Conservation (phyloP, 1,140 invertebrate species). For the Nasonia longicornis region DNA sequence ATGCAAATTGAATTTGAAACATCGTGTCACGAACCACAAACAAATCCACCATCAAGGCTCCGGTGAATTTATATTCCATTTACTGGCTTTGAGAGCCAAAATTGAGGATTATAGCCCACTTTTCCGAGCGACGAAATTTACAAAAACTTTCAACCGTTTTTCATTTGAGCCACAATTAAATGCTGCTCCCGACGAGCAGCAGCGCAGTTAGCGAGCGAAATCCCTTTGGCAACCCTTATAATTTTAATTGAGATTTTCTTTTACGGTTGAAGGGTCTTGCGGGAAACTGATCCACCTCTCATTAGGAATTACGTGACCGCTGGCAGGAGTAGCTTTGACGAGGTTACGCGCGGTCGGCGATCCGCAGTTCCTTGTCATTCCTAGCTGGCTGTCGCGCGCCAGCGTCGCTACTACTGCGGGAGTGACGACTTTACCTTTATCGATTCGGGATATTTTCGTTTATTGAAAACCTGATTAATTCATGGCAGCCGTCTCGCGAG, state of each 20-base stretch:
- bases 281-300: slow-evolving; percentile 73
- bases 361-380: slow-evolving; percentile 58
- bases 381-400: slow-evolving; percentile 31
- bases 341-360: slow-evolving; percentile 14
- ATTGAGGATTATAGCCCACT: no score
- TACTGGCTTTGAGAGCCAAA: no score
- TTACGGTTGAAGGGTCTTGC: slow-evolving; percentile 72
- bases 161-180: background rate
- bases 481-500: background rate
- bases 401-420: background rate
- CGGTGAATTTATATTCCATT: no score
- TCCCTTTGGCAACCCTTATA: background rate
- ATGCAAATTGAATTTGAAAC: no score
- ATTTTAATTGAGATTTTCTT: slow-evolving; percentile 40
- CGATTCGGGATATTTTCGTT: slow-evolving; percentile 2
- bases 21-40: no score
- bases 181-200: no score
- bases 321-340: background rate
- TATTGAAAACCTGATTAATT: slow-evolving; percentile 9
- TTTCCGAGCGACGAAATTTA: no score
- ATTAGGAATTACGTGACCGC: slow-evolving; percentile 54
- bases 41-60: no score
- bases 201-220: no score
- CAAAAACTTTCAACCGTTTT: no score
- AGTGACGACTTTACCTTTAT: slow-evolving; percentile 41